Conservation (phyloP, 30 jellyfish, hydroid and myxozoan species). For the Aurelia coerulea region DNA sequence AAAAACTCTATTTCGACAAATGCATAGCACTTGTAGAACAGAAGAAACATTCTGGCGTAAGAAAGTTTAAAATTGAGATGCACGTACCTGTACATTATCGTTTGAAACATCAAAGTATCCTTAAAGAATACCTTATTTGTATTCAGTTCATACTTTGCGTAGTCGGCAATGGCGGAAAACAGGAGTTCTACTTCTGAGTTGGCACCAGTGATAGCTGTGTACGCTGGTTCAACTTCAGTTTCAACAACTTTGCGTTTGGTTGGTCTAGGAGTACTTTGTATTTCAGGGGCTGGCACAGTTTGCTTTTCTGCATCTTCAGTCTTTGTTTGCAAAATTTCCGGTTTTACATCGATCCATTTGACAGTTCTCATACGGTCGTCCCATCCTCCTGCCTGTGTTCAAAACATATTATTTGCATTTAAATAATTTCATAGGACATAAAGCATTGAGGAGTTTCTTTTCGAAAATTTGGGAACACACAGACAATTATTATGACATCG, state of each 20-base stretch:
- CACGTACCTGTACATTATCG: slow-evolving; percentile 82
- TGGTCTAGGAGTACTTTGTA: slow-evolving; percentile 27
- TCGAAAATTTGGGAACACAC: no score
- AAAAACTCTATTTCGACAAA: no score
- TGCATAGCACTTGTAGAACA: no score
- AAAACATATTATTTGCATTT: not conserved
- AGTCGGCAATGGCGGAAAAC: slow-evolving; percentile 65
- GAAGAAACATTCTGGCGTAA: no score
- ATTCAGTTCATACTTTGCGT: slow-evolving; percentile 58
- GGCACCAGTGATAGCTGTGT: slow-evolving; percentile 69
- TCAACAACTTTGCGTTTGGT: slow-evolving; percentile 74
- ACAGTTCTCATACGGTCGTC: slow-evolving; percentile 83
- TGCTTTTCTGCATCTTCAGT: slow-evolving; percentile 36
- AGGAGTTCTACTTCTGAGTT: slow-evolving; percentile 59
- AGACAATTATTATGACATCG: no score
- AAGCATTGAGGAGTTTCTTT: no score
- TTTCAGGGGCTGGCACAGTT: not conserved
- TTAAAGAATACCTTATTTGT: slow-evolving; percentile 66
- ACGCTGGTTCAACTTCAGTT: slow-evolving; percentile 85
- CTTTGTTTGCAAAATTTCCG: slow-evolving; percentile 26
- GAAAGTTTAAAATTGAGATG: not conserved
- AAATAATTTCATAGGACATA: no score
- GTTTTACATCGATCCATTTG: slow-evolving; percentile 77
- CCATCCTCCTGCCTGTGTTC: slow-evolving; percentile 77
- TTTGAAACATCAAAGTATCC: slow-evolving; percentile 86